These are phyloP conservation scores for Colistium nudipinnis DNA, from an alignment of 2,113 vertebrate species.

Conservation along the genomic window DNA sequence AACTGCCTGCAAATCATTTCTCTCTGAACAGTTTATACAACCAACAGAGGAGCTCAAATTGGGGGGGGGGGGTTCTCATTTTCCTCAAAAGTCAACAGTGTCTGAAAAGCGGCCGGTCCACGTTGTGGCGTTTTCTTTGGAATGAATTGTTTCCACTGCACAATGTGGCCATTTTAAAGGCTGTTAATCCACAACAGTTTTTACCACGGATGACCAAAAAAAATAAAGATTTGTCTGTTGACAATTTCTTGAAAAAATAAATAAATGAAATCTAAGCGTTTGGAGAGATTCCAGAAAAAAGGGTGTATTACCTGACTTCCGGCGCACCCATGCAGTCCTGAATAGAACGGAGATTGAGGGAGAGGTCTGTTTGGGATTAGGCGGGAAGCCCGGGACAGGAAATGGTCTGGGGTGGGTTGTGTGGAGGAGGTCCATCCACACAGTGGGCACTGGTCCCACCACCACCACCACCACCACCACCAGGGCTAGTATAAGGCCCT, in stretches of 20 bases:
- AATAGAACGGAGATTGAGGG: constrained; percentile 70
- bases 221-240: too few relatives aligned
- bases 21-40: neutral
- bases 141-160: too few relatives aligned
- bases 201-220: too few relatives aligned
- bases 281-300: constrained; percentile 16
- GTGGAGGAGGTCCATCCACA: constrained; percentile 54
- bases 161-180: too few relatives aligned
- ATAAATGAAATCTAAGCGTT: neutral
- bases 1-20: neutral
- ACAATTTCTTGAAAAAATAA: too few relatives aligned
- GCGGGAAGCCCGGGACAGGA: constrained; percentile 79
- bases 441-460: constrained; percentile 34
- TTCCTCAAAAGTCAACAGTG: too few relatives aligned
- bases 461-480: constrained; percentile 35
- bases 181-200: too few relatives aligned
- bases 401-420: constrained; percentile 73
- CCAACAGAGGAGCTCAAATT: too few relatives aligned
- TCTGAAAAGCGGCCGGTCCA: too few relatives aligned
- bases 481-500: constrained; percentile 49
- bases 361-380: constrained; percentile 82
- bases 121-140: too few relatives aligned
- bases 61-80: neutral
- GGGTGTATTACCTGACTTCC: constrained; percentile 27
- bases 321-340: constrained; percentile 56